Evolutionary conservation across 2,113 vertebrate genomes (phyloP).

Genomic region (Misgurnus anguillicaudatus): DNA sequence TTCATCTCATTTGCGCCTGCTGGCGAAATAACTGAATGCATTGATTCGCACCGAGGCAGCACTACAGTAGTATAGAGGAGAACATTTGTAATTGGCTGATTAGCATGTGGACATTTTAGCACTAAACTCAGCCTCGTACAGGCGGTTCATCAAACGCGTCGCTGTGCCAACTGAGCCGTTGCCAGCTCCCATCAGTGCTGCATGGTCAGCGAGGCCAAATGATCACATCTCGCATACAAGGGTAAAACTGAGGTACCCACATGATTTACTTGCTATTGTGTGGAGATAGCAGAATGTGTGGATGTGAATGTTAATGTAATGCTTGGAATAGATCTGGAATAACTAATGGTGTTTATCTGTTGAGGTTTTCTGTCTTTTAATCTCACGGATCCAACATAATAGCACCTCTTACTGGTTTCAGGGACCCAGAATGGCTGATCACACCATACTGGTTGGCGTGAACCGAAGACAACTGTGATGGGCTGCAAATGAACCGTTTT

Average conservation of each 20-base stretch:
- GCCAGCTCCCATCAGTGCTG: slow-evolving; percentile 60
- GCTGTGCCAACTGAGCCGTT: slow-evolving; percentile 67
- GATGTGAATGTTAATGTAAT: neutral
- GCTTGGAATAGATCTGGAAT: neutral
- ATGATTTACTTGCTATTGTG: neutral
- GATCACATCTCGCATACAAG: slow-evolving; percentile 24
- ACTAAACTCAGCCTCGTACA: slow-evolving; percentile 67
- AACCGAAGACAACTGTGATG: no score
- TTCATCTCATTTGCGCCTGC: neutral
- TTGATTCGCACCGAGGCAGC: slow-evolving; percentile 36
- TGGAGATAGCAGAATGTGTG: neutral
- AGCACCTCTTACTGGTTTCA: no score
- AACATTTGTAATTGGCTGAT: slow-evolving; percentile 72
- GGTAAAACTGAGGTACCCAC: neutral
- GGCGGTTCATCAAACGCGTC: slow-evolving; percentile 66
- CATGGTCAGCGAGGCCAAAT: slow-evolving; percentile 2
- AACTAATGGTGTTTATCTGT: neutral
- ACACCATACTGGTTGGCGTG: no score
- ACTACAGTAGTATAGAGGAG: slow-evolving; percentile 16
- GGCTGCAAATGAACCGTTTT: no score
- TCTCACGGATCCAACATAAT: no score
- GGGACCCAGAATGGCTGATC: no score
- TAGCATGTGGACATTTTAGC: slow-evolving; percentile 75
- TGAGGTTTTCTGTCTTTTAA: no score
- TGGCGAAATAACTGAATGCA: slow-evolving; percentile 28